Evolutionary conservation across 1,140 invertebrate species (phyloP), one percentile per base, ranked within the genome.

Genomic region (Drosophila bocqueti): DNA sequence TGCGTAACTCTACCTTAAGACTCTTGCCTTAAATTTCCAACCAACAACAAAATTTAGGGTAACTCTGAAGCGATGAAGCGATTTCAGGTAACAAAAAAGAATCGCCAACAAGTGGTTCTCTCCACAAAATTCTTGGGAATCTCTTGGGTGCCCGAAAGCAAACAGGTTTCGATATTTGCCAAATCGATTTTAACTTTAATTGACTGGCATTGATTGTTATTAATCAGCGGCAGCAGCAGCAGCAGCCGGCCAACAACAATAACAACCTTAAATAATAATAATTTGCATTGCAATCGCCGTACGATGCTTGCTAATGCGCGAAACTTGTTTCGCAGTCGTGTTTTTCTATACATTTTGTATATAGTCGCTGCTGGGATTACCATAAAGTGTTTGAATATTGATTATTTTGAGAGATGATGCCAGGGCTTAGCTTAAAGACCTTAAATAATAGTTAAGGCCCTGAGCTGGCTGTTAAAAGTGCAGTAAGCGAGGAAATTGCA

Each of bases 321-420:
- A 86, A 87, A 86, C 83, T 79, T 72, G 83, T 86, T 86, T 85
- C 15, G 9, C 29, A 46, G 45, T 65, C 74, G 64, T 75, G 52
- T 76, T 82, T 80, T 68, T 67, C 24, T 59, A 13, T 5, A 52
- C 26, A 50, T 13, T 55, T 55, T 57, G 1, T 40, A 1, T 40
- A 40, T 57, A 40, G 54, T 26, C n/a, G 31, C 18, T 21, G 74
- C 34, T 60, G 24, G 29, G 38, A 34, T 49, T 55, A 42, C 24
- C 67, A 55, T 55, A 38, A 55, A 54, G 29, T 55, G 38, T 31
- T 45, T 69, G 71, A 60, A 64, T 79, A 85, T 87, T 67, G 79
- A 83, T 86, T 86, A 86, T 87, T 87, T 83, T 61, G 66, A 83
- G 75, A 76, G 80, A 87, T 86, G 83, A 86, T 87, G 83, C 50